Conservation (phyloP, 2,888 invertebrate species). For the Diogma glabrata region DNA sequence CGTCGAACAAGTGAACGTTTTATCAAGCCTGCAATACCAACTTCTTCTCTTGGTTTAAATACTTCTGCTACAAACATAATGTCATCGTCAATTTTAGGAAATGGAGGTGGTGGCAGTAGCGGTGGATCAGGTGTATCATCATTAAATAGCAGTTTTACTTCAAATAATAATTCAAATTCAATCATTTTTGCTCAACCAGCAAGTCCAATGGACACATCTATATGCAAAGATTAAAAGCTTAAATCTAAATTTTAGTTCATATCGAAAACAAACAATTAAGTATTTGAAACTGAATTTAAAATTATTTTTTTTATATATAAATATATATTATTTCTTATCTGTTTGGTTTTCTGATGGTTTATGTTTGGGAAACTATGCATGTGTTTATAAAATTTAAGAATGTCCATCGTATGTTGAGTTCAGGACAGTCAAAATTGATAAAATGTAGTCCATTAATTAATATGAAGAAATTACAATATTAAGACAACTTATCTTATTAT, state of each 20-base stretch:
- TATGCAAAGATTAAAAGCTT: slow-evolving; percentile 42
- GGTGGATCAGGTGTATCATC: slow-evolving; percentile 14
- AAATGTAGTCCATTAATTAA: too few relatives aligned
- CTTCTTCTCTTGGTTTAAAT: slow-evolving; percentile 41
- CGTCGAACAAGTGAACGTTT: slow-evolving; percentile 69
- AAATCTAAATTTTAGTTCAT: slow-evolving; percentile 85
- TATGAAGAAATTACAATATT: too few relatives aligned
- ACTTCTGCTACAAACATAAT: slow-evolving; percentile 37
- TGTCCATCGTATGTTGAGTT: too few relatives aligned
- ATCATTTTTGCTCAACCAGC: slow-evolving; percentile 45
- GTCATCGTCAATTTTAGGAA: slow-evolving; percentile 7
- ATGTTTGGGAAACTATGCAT: too few relatives aligned
- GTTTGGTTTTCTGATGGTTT: too few relatives aligned
- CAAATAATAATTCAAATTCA: slow-evolving; percentile 20
- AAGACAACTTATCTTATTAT: too few relatives aligned
- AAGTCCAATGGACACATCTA: slow-evolving; percentile 64
- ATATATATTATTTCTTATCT: too few relatives aligned
- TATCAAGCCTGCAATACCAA: slow-evolving; percentile 75
- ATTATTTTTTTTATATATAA: too few relatives aligned
- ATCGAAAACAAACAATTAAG: slow-evolving; percentile 92
- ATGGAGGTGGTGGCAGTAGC: slow-evolving; percentile 12
- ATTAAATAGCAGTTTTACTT: slow-evolving; percentile 31
- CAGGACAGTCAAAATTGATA: too few relatives aligned
- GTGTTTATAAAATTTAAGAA: too few relatives aligned
- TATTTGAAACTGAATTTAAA: slow-evolving; percentile 87